Evolutionary conservation across 2,888 invertebrate species (phyloP).

Genomic region (Monopis laevigella): DNA sequence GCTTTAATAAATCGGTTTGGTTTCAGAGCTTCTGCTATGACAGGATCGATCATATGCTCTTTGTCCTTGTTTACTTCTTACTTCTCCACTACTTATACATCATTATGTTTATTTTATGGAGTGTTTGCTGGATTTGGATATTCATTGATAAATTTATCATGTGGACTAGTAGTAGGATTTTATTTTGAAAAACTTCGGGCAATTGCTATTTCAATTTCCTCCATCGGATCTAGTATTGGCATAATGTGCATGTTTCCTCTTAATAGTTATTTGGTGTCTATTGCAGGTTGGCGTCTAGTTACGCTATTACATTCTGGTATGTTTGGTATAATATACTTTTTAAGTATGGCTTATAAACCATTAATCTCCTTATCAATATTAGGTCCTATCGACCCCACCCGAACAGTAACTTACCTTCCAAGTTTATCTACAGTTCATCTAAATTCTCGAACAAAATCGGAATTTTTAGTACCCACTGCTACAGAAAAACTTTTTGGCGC

Average conservation of each 20-base stretch:
- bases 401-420: conserved; percentile 51
- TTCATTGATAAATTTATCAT: conserved; percentile 42
- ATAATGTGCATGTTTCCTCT: conserved; percentile 41
- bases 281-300: conserved; percentile 44
- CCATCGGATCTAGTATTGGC: conserved; percentile 47
- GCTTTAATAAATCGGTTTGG: conserved; percentile 55
- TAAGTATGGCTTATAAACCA: conserved; percentile 45
- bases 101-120: conserved; percentile 43
- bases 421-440: conserved; percentile 32
- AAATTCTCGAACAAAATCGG: conserved; percentile 26
- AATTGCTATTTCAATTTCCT: conserved; percentile 39
- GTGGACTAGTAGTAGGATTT: conserved; percentile 47
- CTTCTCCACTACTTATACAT: conserved; percentile 32
- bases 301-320: conserved; percentile 46
- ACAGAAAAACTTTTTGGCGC: conserved; percentile 34
- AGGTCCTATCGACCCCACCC: conserved; percentile 37
- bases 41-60: conserved; percentile 39
- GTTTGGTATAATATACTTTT: conserved; percentile 39
- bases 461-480: conserved; percentile 26
- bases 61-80: conserved; percentile 37
- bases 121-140: conserved; percentile 41
- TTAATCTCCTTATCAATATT: conserved; percentile 42
- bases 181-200: conserved; percentile 51
- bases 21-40: conserved; percentile 47
- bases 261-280: conserved; percentile 35